phyloP scores from a whole-genome alignment of 2,113 vertebrate genomes.

The Pristiophorus japonicus region DNA sequence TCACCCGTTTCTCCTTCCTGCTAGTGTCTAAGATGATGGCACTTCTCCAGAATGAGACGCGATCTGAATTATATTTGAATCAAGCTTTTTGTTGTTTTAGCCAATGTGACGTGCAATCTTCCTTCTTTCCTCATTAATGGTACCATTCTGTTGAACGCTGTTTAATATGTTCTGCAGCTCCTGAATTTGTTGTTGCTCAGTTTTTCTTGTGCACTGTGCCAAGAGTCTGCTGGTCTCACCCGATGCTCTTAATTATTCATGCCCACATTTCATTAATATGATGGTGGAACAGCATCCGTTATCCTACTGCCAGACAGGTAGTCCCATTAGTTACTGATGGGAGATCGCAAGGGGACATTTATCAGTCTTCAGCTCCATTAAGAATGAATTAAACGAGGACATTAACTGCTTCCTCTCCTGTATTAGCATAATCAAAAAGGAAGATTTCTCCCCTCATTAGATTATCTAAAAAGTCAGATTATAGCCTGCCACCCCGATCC shows the following conservation, averaged over 20 bases:
- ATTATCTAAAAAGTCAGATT: not conserved
- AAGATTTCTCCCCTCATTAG: not conserved
- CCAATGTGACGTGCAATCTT: not conserved
- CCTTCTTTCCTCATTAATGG: not conserved
- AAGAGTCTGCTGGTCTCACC: not conserved
- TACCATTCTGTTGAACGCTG: not conserved
- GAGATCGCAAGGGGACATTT: not conserved
- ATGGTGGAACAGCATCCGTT: not conserved
- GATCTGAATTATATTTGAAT: not conserved
- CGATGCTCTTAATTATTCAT: not conserved
- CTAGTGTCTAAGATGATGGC: not conserved
- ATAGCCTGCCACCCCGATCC: not conserved
- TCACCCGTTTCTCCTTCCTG: not conserved
- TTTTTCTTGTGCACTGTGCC: not conserved
- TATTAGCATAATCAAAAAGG: not conserved
- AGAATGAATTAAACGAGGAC: not conserved
- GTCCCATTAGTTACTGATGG: not conserved
- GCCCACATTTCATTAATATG: not conserved
- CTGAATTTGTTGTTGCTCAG: not conserved
- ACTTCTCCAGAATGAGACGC: not conserved
- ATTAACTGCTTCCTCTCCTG: not conserved
- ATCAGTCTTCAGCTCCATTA: slow-evolving; percentile 6
- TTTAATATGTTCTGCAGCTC: not conserved
- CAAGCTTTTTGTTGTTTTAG: not conserved
- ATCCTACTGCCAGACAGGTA: slow-evolving; percentile 2